A percentile compares a stretch with the other conserved stretches of the same genome.
phyloP scores from a whole-genome alignment of 2,797 vertebrate genomes.

The Melanogrammus aeglefinus region DNA sequence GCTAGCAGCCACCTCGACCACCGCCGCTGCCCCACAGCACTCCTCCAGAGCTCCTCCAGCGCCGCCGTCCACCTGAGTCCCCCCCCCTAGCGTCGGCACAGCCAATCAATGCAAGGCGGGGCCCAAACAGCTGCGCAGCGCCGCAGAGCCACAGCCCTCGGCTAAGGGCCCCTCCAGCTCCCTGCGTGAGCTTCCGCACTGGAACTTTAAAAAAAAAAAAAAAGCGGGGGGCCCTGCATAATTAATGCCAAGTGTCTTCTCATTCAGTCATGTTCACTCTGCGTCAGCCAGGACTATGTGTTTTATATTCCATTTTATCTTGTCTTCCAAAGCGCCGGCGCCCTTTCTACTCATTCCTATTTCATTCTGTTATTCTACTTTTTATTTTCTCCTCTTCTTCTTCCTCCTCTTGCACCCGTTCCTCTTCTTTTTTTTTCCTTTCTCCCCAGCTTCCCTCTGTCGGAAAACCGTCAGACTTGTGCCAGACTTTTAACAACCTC shows the following conservation, averaged over 20 bases:
- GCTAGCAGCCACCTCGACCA: too few relatives aligned
- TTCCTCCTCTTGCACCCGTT: constrained; percentile 21
- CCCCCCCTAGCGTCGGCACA: constrained; percentile 27
- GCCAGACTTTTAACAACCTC: constrained; percentile 44
- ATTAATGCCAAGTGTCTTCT: constrained; percentile 77
- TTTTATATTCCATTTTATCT: constrained; percentile 78
- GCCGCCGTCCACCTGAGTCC: constrained; percentile 38
- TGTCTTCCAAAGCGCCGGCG: constrained; percentile 44
- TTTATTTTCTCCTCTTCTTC: constrained; percentile 10
- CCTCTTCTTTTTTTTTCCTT: constrained; percentile 18
- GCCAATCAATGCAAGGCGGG: constrained; percentile 54
- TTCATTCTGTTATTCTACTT: neutral
- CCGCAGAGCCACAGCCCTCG: constrained; percentile 38
- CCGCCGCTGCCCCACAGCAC: constrained; percentile 22
- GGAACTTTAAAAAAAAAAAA: constrained; percentile 50
- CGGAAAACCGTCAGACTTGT: neutral
- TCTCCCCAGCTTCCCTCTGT: constrained; percentile 13
- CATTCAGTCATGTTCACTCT: constrained; percentile 71
- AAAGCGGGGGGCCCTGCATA: constrained; percentile 66
- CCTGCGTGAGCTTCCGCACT: constrained; percentile 49
- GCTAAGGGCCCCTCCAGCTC: constrained; percentile 46
- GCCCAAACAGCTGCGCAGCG: constrained; percentile 44
- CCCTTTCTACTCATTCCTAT: constrained; percentile 36
- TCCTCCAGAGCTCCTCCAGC: constrained; percentile 42
- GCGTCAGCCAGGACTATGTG: constrained; percentile 64